A percentile compares a stretch with the other conserved stretches of the same genome.
Evolutionary conservation across 2,113 vertebrate species (phyloP).

Genomic region (Amphilophus citrinellus): DNA sequence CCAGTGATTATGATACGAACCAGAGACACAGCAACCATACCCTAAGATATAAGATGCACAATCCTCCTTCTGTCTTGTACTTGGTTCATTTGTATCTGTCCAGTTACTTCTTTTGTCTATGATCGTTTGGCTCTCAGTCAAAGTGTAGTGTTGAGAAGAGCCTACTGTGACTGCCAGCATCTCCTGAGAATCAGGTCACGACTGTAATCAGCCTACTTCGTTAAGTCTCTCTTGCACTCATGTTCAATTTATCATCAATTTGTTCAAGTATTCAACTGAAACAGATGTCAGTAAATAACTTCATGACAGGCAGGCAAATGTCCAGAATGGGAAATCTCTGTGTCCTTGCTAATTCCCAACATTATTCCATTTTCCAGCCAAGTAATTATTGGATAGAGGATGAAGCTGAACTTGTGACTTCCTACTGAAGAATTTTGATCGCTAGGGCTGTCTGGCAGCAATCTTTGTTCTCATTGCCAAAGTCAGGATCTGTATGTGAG

Average conservation of each 20-base stretch:
- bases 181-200: conserved; percentile 21
- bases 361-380: conserved; percentile 35
- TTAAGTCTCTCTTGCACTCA: conserved; percentile 21
- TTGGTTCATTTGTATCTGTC: conserved; percentile 30
- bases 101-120: conserved; percentile 25
- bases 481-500: conserved; percentile 66
- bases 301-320: conserved; percentile 31
- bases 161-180: conserved; percentile 31
- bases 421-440: conserved; percentile 69
- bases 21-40: conserved; percentile 24
- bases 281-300: conserved; percentile 39
- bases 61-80: conserved; percentile 38
- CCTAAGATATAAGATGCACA: conserved; percentile 32
- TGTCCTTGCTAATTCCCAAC: conserved; percentile 43
- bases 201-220: conserved; percentile 14
- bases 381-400: conserved; percentile 53
- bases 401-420: conserved; percentile 70
- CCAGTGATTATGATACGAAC: conserved; percentile 24
- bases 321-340: conserved; percentile 42
- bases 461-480: conserved; percentile 65
- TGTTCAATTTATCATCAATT: conserved; percentile 45
- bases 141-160: conserved; percentile 29
- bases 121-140: conserved; percentile 14
- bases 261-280: conserved; percentile 33
- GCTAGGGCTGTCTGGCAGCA: conserved; percentile 61